Base-by-base conservation (phyloP, 2,113 vertebrate genomes). In the Mixornis gularis region DNA sequence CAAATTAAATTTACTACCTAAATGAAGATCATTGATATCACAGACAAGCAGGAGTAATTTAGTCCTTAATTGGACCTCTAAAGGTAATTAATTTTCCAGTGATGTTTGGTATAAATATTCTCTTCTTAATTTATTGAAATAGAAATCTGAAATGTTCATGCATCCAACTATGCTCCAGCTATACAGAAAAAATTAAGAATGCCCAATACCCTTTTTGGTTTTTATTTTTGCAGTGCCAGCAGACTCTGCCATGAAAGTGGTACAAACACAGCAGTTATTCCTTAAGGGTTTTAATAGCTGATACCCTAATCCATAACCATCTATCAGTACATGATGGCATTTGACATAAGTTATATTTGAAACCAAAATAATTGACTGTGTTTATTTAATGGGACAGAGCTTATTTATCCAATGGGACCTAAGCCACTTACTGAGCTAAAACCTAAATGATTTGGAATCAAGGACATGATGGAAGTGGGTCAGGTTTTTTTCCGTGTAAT, bases 1-100 rank as follows among this genome's bases (percentile, higher is more conserved):
- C 46, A 82, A 85, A 89, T 87, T 87, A 93, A 95, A 86, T 68
- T 90, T 86, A 62, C 43, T 86, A 40, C 66, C 55, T 87, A 78
- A 92, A 63, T 91, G 63, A 85, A 58, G 71, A 82, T 76, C 80
- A 77, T 76, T 79, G 89, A 65, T 92, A 81, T 82, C 49, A 51
- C 63, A 85, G 84, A 65, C 53, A 87, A 76, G 66, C 51, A 87
- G 63, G 59, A 91, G 86, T 92, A 94, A 94, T 90, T 92, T 92
- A 90, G n/a, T 77, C 38, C 10, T 89, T 92, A 94, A 94, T 58
- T 87, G 51, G 74, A 91, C 87, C 30, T 91, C 80, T 71, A 62
- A 91, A 81, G 14, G 51, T 82, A 94, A 95, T 96, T 89, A 89
- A 91, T 96, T 94, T 91, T 74, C 51, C 59, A 70, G 21, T 77